phyloP scores from a whole-genome alignment of 2,797 vertebrate species.

The Momotus momota region DNA sequence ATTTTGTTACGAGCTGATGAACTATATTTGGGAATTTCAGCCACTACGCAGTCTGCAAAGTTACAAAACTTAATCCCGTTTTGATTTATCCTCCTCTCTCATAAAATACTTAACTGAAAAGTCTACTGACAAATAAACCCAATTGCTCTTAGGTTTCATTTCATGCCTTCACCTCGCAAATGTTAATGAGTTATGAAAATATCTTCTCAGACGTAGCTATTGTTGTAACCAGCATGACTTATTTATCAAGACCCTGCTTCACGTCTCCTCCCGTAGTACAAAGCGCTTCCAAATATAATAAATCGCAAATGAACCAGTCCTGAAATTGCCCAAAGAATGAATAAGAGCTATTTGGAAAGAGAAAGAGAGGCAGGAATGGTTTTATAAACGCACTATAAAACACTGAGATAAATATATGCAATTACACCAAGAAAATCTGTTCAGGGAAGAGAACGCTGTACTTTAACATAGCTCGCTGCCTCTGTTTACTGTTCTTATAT shows the following conservation, averaged over 20 bases:
- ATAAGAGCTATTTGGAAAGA: background rate
- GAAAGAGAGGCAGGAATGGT: background rate
- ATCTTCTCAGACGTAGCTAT: constrained; percentile 9
- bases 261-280: rapidly evolving
- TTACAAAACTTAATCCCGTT: background rate
- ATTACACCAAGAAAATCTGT: background rate
- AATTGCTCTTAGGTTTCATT: background rate
- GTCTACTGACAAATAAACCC: background rate
- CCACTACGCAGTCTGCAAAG: background rate
- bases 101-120: background rate
- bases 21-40: background rate
- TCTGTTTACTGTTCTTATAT: background rate
- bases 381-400: constrained; percentile 28
- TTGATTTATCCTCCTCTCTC: background rate
- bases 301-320: constrained; percentile 46
- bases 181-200: constrained; percentile 30
- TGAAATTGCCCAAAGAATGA: constrained; percentile 24
- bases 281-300: constrained; percentile 26
- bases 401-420: constrained; percentile 53
- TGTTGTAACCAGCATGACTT: constrained; percentile 23
- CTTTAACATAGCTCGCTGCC: background rate
- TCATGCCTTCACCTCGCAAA: background rate
- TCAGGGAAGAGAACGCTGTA: background rate
- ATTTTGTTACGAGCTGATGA: background rate
- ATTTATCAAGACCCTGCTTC: constrained; percentile 20